Conservation (phyloP, 2,797 vertebrate species). For the Myotis vivesi region DNA sequence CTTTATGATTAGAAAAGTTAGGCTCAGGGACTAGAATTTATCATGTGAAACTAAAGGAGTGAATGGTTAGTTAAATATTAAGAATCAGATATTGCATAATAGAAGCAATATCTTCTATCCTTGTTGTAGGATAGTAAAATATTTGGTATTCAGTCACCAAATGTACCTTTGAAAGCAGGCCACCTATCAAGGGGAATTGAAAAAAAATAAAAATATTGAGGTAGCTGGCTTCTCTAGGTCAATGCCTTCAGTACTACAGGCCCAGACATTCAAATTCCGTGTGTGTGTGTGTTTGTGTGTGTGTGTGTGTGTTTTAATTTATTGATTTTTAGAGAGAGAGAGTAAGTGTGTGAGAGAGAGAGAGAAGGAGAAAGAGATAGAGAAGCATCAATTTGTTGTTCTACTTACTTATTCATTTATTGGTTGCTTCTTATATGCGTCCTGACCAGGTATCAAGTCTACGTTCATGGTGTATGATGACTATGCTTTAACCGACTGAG, state of each 20-base stretch:
- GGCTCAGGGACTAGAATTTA: not conserved
- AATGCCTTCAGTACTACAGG: not conserved
- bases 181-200: not conserved
- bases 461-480: not conserved
- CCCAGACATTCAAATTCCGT: not conserved
- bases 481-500: not conserved
- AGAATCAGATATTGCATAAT: not conserved
- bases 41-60: not conserved
- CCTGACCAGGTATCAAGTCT: not conserved
- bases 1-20: not conserved
- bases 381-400: not conserved
- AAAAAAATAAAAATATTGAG: not conserved
- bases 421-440: not conserved
- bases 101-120: not conserved
- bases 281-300: too few species aligned
- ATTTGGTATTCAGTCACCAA: not conserved
- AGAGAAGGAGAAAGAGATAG: not conserved
- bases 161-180: not conserved
- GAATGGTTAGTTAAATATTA: not conserved
- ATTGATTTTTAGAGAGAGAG: not conserved
- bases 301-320: not conserved
- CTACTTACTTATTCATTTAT: not conserved
- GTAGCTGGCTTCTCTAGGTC: not conserved
- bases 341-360: not conserved
- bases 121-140: not conserved